Evolutionary conservation across 2,797 vertebrate genomes (phyloP), one percentile per base, ranked within the genome.

Genomic region (Melanotaenia nigrans): DNA sequence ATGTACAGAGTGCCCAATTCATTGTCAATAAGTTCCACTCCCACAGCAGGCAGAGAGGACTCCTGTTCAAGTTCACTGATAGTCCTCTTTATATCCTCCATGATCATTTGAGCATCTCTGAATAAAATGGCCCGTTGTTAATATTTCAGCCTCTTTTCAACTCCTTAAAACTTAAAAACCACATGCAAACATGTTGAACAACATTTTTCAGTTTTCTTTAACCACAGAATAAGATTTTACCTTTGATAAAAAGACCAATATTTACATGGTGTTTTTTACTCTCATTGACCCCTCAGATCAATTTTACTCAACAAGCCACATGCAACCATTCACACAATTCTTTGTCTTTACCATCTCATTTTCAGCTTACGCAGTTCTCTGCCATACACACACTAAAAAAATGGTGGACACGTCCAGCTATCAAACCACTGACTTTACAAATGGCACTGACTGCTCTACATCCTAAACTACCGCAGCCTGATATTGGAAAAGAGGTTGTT

Each of bases 21-120:
- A 0, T 99, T 99, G 92, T 99, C 97, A 59, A 99, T 93, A 73
- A 99, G 92, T 80, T 99, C 98, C 66, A 99, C 98, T 18, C 97
- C 98, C 0, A 99, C 96, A 0, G 96, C 92, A 0, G 98, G 96
- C 71, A 99, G 91, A 69, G 98, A 97, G 1, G 98, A 97, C 78
- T 97, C 97, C 81, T 99, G 98, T 75, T 99, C 98, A 81, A 99
- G 94, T 69, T 99, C 98, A 9, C 96, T 90, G 71, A 98, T 94
- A 1, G 96, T 95, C 79, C 97, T 96, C 88, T 99, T 99, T 67
- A 99, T 96, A 90, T 99, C 98, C 79, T 99, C 98, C 91, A 99
- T 95, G 81, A 99, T 94, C 98, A 99, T 99, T 73, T 97, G 97
- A 65, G 97, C 97, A 71, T 99, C 98, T 88, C 98, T 99, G 87